A percentile compares a stretch with the other conserved stretches of the same genome.
Conservation (phyloP, 2,888 invertebrate species). For the Apamea anceps region DNA sequence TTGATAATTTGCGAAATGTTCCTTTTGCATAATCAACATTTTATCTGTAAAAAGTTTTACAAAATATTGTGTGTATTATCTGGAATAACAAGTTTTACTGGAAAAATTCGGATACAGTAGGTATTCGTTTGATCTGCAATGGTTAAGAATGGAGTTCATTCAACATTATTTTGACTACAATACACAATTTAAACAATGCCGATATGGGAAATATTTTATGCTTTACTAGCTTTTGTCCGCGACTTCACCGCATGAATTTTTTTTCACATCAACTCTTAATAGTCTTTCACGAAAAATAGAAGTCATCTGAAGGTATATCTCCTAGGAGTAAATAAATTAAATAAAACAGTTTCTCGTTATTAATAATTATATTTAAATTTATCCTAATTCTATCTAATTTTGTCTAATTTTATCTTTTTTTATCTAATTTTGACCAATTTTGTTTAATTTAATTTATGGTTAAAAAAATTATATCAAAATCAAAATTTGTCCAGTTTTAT, state of each 20-base stretch:
- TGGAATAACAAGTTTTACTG: neutral
- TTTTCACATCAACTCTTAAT: neutral
- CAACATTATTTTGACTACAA: neutral
- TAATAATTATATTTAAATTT: no score
- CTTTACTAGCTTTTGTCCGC: neutral
- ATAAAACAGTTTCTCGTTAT: no score
- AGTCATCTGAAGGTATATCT: neutral
- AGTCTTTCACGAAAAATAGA: neutral
- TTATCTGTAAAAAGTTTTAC: slow-evolving; percentile 20
- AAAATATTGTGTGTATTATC: slow-evolving; percentile 24
- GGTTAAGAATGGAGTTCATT: neutral
- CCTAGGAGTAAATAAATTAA: no score
- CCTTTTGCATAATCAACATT: slow-evolving; percentile 49
- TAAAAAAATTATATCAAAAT: no score
- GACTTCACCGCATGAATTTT: no score
- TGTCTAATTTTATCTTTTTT: no score
- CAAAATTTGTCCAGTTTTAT: no score
- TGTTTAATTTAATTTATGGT: no score
- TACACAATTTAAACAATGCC: neutral
- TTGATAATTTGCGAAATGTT: slow-evolving; percentile 60
- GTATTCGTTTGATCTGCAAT: neutral
- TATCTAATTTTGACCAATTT: no score
- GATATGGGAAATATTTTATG: neutral
- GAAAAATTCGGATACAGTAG: neutral
- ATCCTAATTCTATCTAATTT: no score